Evolutionary conservation across 2,888 invertebrate species (phyloP).

Genomic region (Tillus elongatus): DNA sequence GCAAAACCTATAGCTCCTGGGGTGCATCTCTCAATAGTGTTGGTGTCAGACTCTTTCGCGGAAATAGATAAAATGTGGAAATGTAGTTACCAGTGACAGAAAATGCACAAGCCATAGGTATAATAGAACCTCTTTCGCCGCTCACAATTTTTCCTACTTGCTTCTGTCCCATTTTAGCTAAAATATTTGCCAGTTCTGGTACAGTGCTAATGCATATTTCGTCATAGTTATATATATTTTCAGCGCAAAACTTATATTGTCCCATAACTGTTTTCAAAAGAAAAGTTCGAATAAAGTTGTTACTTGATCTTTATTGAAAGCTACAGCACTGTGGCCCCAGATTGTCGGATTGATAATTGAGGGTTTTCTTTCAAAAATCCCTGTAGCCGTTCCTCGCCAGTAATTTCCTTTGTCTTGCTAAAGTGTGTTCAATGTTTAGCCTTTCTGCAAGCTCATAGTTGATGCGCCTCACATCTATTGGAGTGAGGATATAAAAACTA

Average conservation of each 20-base stretch:
- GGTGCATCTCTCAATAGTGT: slow-evolving; percentile 37
- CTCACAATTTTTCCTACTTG: slow-evolving; percentile 38
- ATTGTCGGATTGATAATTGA: slow-evolving; percentile 15
- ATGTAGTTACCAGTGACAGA: slow-evolving; percentile 29
- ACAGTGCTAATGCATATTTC: slow-evolving; percentile 39
- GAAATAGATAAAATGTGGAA: slow-evolving; percentile 43
- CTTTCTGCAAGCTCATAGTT: slow-evolving; percentile 8
- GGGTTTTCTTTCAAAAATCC: slow-evolving; percentile 14
- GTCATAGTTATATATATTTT: slow-evolving; percentile 33
- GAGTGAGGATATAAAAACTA: slow-evolving; percentile 5
- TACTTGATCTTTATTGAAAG: slow-evolving; percentile 21
- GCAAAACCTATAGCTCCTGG: slow-evolving; percentile 26
- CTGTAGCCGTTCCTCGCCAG: slow-evolving; percentile 16
- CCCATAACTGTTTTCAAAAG: neutral
- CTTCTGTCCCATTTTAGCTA: slow-evolving; percentile 22
- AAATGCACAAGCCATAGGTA: slow-evolving; percentile 37
- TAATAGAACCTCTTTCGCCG: slow-evolving; percentile 34
- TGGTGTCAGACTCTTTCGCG: slow-evolving; percentile 36
- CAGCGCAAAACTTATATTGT: neutral
- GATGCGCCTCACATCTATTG: slow-evolving; percentile 4
- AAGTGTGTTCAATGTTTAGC: slow-evolving; percentile 9
- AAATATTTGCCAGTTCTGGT: slow-evolving; percentile 34
- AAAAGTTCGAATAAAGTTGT: neutral
- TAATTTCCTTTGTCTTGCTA: slow-evolving; percentile 10
- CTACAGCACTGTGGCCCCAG: slow-evolving; percentile 19